Conservation (phyloP, 2,113 vertebrate species). For the Carassius auratus region DNA sequence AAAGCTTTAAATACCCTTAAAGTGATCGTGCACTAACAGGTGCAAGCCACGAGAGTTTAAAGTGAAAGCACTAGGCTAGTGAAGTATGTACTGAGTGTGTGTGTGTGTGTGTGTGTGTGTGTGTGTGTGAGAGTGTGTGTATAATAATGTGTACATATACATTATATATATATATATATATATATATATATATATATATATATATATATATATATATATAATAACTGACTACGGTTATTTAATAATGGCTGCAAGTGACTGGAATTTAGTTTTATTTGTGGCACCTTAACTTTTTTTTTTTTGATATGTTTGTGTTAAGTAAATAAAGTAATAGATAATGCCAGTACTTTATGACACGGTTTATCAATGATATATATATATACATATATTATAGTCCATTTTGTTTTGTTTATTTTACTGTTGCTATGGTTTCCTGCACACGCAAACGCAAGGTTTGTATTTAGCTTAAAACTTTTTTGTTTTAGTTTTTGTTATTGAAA, state of each 20-base stretch:
- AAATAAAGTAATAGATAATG: background rate
- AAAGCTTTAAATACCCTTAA: background rate
- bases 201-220: no score
- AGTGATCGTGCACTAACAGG: conserved; percentile 21
- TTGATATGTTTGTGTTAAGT: background rate
- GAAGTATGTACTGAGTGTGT: background rate
- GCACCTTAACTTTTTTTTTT: background rate
- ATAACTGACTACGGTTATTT: background rate
- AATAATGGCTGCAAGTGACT: background rate
- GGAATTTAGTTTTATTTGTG: background rate
- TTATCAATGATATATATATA: background rate
- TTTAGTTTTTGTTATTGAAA: background rate
- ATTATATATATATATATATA: no score
- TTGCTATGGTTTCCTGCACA: background rate
- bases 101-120: background rate
- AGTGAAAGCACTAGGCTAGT: background rate
- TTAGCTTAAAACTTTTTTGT: background rate
- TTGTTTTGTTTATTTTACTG: background rate
- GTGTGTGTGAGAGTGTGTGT: background rate
- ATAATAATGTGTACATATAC: background rate
- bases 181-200: no score
- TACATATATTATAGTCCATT: background rate
- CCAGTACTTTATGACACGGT: conserved; percentile 18
- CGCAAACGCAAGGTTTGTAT: background rate
- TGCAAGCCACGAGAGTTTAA: conserved; percentile 5